phyloP scores from a whole-genome alignment of 2,113 vertebrate species.

The Verasper variegatus region DNA sequence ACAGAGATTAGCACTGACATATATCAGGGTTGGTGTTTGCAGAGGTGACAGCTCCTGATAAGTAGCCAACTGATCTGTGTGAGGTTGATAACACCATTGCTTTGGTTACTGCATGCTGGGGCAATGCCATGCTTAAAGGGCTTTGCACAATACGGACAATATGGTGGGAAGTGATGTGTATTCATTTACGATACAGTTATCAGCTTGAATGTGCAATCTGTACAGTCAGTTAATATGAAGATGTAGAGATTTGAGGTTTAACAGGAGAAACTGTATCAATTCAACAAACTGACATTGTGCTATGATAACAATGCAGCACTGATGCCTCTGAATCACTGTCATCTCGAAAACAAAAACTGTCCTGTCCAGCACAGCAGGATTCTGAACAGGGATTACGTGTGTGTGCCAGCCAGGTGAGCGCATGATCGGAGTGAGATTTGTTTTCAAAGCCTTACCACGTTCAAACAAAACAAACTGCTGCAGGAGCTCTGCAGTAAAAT shows the following conservation, averaged over 20 bases:
- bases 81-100: constrained; percentile 22
- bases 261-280: not conserved
- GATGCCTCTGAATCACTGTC: not conserved
- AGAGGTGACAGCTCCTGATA: constrained; percentile 67
- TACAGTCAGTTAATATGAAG: not conserved
- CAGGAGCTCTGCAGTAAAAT: too few relatives aligned
- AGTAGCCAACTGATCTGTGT: constrained; percentile 30
- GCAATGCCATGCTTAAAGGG: not conserved
- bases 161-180: not conserved
- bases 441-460: not conserved
- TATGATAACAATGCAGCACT: not conserved
- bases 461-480: not conserved
- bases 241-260: not conserved
- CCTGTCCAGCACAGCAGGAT: too few relatives aligned
- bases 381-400: too few relatives aligned
- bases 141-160: not conserved
- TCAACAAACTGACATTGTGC: not conserved
- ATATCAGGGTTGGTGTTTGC: constrained; percentile 64
- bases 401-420: not conserved
- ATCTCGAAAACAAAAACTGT: too few relatives aligned
- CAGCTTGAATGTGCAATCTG: not conserved
- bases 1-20: constrained; percentile 51
- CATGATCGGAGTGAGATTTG: not conserved
- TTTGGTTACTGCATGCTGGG: constrained; percentile 19
- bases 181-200: not conserved